Evolutionary conservation across 2,888 invertebrate species (phyloP).

Genomic region (Julus scandinavius): DNA sequence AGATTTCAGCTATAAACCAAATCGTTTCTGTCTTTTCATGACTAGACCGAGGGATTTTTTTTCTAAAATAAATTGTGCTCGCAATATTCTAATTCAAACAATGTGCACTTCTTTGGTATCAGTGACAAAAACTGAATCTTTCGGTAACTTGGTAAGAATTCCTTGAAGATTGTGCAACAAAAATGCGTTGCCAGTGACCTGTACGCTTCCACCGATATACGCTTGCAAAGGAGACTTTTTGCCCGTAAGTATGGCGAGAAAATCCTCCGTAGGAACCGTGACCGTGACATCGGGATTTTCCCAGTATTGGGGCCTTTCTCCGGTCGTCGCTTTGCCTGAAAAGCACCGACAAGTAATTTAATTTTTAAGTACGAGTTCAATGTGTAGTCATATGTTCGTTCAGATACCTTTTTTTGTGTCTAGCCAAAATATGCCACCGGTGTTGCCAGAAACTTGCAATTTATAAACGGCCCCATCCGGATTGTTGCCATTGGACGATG

Average conservation of each 20-base stretch:
- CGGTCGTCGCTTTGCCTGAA: constrained; percentile 47
- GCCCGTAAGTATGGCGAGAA: constrained; percentile 50
- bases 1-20: constrained; percentile 12
- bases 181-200: constrained; percentile 50
- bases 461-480: constrained; percentile 30
- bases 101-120: constrained; percentile 10
- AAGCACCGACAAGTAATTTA: not conserved
- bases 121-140: not conserved
- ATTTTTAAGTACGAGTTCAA: not conserved
- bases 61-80: not conserved
- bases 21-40: not conserved
- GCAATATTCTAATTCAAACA: not conserved
- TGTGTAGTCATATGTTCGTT: not conserved
- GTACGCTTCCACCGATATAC: constrained; percentile 54
- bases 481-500: not conserved
- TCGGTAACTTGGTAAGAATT: constrained; percentile 22
- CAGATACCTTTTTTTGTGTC: constrained; percentile 52
- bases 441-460: constrained; percentile 47
- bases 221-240: constrained; percentile 54
- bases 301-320: not conserved
- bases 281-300: constrained; percentile 55
- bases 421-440: constrained; percentile 52
- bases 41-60: not conserved
- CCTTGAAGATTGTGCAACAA: constrained; percentile 50
- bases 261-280: constrained; percentile 45